Percentiles rank a stretch among this genome's conserved stretches.
phyloP scores from a whole-genome alignment of 2,888 invertebrate species.

The Lasioglossum pauxillum region DNA sequence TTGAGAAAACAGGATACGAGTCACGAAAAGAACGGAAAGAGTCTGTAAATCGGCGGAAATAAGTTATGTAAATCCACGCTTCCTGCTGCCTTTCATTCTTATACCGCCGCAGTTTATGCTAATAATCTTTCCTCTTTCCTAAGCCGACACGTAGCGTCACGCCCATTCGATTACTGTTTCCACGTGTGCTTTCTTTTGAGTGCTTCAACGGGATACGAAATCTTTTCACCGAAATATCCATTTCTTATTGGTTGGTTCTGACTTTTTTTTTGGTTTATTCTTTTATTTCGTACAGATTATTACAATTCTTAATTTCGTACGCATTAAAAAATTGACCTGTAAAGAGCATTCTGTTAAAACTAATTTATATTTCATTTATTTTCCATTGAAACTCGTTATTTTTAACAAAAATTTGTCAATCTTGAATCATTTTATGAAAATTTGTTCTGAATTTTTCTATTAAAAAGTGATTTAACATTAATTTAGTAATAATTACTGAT shows the following conservation, averaged over 20 bases:
- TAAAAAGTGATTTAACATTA: background rate
- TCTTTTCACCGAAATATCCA: background rate
- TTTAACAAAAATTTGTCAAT: too few relatives aligned
- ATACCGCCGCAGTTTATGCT: slow-evolving; percentile 72
- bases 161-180: slow-evolving; percentile 21
- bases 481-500: too few relatives aligned
- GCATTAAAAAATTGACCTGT: too few relatives aligned
- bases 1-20: background rate
- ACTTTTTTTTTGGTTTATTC: too few relatives aligned
- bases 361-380: too few relatives aligned
- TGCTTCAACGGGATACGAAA: background rate
- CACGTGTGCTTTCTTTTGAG: background rate
- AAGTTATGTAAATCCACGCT: slow-evolving; percentile 81
- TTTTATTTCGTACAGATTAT: background rate
- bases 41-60: slow-evolving; percentile 81
- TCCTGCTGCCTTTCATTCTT: slow-evolving; percentile 78
- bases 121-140: slow-evolving; percentile 43
- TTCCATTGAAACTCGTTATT: too few relatives aligned
- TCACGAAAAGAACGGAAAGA: slow-evolving; percentile 53
- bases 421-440: too few relatives aligned
- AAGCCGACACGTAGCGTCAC: slow-evolving; percentile 37
- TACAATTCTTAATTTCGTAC: background rate
- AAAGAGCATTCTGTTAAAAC: too few relatives aligned
- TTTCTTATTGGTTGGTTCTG: background rate
- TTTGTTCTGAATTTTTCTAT: too few relatives aligned